Evolutionary conservation across 1,140 invertebrate genomes (phyloP).

Genomic region (roundworm (Caenorhabditis elegans)): DNA sequence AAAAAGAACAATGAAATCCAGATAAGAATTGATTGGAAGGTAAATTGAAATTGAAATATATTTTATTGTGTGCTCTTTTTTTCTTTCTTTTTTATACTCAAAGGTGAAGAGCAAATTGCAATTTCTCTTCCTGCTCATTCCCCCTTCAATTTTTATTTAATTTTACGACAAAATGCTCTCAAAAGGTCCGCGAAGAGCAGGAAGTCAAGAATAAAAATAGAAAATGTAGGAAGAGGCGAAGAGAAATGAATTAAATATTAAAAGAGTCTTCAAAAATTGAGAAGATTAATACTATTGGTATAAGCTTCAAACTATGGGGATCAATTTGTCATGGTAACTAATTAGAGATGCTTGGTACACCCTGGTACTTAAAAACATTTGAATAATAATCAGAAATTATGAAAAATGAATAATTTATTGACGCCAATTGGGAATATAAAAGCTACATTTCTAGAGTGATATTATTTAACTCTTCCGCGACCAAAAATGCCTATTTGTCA

Average conservation of each 20-base stretch:
- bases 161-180: background rate
- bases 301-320: background rate
- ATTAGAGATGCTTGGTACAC: background rate
- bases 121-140: no score
- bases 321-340: background rate
- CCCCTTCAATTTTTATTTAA: background rate
- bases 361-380: background rate
- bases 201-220: background rate
- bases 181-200: background rate
- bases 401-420: no score
- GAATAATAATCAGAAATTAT: no score
- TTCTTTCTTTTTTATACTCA: background rate
- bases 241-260: background rate
- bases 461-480: no score
- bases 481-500: no score
- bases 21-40: no score
- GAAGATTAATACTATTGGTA: background rate
- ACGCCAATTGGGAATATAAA: no score
- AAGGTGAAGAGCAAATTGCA: background rate
- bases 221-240: background rate
- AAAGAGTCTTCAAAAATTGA: background rate
- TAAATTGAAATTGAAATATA: no score
- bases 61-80: no score
- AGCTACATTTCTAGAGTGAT: no score
- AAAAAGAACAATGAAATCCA: no score